Evolutionary conservation across 2,888 invertebrate genomes (phyloP), one percentile per base, ranked within the genome.

Genomic region (Scrobipalpa atriplicella): DNA sequence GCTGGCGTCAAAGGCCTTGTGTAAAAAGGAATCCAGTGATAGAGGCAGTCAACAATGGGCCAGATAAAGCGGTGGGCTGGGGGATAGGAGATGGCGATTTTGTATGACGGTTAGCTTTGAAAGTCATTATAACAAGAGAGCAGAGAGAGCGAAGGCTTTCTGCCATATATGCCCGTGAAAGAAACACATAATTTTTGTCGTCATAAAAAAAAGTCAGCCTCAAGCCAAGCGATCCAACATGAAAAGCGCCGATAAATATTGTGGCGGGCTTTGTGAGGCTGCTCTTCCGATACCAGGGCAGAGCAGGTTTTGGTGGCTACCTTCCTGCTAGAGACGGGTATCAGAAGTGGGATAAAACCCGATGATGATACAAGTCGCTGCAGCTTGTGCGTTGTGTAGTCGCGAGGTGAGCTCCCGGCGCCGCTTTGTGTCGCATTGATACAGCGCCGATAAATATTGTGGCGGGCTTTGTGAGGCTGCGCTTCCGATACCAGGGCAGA

Each of bases 1-100:
- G 81, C 79, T 80, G 80, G 85, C 87, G 87, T 90, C 91, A 91
- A 91, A 91, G 91, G 89, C 86, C 81, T 85, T 81, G 83, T 87
- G 88, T 87, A 86, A 90, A 89, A 91, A 91, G 91, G 89, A 91
- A 90, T 89, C 90, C 91, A 87, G 89, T 90, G 90, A 90, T 90
- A 90, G 87, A 90, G 90, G 90, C 87, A 90, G 90, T 90, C 91
- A 88, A 91, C 91, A 91, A 91, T 90, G 85, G 90, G 87, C 84
- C 82, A 86, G 89, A 88, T 85, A 63, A 86, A 81, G 77, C 76
- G 79, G 66, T 39, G 71, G 77, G 70, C 70, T 36, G 56, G 19
- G 13, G 54, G 1, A 58, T 68, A 78, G 82, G 76, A 68, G 54
- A 69, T 67, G 21, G 66, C 68, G 67, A 43, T 39, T 54, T 54